Base-by-base conservation (phyloP, 2,797 vertebrate species). In the Cryptoprocta ferox region DNA sequence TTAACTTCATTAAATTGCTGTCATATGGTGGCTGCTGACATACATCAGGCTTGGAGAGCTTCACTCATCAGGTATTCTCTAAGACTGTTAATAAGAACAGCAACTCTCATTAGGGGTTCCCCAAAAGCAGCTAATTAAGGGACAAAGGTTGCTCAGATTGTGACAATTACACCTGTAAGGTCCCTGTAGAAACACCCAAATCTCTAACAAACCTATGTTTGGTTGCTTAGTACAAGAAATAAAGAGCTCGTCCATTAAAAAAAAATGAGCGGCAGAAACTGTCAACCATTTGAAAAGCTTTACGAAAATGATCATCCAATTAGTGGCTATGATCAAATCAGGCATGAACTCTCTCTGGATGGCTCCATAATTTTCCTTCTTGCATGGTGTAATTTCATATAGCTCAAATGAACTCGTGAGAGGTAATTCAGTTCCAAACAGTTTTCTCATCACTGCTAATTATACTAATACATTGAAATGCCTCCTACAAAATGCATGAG, bases 1-100 rank as follows among this genome's bases (percentile, higher is more conserved):
- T 99, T 99, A 99, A 99, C 99, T 99, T 99, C 99, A 99, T 99
- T 99, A 99, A 99, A 99, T 99, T 99, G 98, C 99, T 99, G 99
- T 99, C 99, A 98, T 99, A 99, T 98, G 98, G 99, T 99, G 99
- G 99, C 99, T 99, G 99, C 99, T 99, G 99, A 99, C 99, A 99
- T 98, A 98, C 99, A 99, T 99, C 99, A 99, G 99, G 99, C 99
- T 99, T 97, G 99, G 99, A 99, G 99, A 99, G 99, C 99, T 98
- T 99, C 99, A 99, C 99, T 99, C 99, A 99, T 99, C 99, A 99
- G 99, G 99, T 99, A 99, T 99, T 99, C 99, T 99, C 99, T 99
- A 99, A 99, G 99, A 99, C 98, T 99, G 99, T 99, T 99, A 99
- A 99, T 99, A 99, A 99, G 99, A 99, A 99, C 99, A 99, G 99